Evolutionary conservation across 2,797 vertebrate species (phyloP), one percentile per base, ranked within the genome.

Genomic region (Chelmon rostratus): DNA sequence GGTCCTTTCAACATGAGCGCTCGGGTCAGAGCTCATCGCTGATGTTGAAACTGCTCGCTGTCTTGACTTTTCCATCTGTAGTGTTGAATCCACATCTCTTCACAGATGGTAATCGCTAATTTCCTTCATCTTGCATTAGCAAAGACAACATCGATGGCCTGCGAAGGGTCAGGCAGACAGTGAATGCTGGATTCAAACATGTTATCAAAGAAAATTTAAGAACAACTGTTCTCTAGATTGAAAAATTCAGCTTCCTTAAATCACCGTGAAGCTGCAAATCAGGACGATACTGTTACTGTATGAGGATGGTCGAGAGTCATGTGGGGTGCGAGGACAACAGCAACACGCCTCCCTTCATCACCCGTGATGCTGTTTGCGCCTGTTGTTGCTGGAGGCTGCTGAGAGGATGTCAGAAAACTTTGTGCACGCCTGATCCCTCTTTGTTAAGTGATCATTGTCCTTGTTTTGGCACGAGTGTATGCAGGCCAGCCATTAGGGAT

Each of bases 351-450:
- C 15, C 28, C 23, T 52, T 54, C 47, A 23, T 40, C 47, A 65
- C 18, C 52, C 52, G 21, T 44, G 35, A 58, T 42, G 46, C 58
- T 66, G 7, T 78, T 61, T 58, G 68, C 62, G 38, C 44, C 61
- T 2, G 10, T 40, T 44, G 50, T 69, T 6, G n/a, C 78, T 65
- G 44, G 33, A 42, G 69, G 65, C 74, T 49, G 49, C 50, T 33
- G 53, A 8, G 35, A 50, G 52, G 71, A 71, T 79, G 78, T 68
- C 76, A 53, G 16, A 61, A 68, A 65, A 38, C 70, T 74, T 64
- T 73, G 62, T 66, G 74, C 15, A 42, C 0, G 57, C 25, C 63
- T 37, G 21, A 56, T 68, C 46, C 23, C 23, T 71, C 5, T 18
- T 72, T 53, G 66, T 49, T 35, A 35, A 40, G 21, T 25, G 50